phyloP scores from a whole-genome alignment of 2,113 vertebrate genomes.

The Cygnus buccinator region DNA sequence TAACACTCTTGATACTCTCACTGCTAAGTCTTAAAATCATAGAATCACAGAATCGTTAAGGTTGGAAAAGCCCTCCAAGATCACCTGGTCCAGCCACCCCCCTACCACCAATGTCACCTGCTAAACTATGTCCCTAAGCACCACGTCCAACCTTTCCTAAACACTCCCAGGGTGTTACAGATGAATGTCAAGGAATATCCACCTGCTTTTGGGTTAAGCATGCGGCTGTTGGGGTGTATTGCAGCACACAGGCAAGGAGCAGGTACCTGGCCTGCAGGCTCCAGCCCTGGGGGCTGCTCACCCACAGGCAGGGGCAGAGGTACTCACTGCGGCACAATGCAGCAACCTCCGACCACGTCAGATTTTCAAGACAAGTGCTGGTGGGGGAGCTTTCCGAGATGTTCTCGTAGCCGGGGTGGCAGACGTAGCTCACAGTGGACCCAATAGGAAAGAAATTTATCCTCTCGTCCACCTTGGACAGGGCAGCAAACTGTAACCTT shows the following conservation, averaged over 20 bases:
- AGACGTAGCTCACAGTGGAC: constrained; percentile 46
- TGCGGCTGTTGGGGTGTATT: background rate
- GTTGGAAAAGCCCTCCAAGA: no score
- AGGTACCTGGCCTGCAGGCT: background rate
- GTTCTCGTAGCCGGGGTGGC: constrained; percentile 60
- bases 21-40: background rate
- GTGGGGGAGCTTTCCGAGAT: background rate
- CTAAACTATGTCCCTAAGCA: no score
- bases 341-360: constrained; percentile 30
- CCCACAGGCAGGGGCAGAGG: background rate
- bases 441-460: background rate
- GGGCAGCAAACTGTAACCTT: background rate
- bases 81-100: no score
- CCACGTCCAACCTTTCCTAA: no score
- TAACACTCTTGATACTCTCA: background rate
- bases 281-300: rapidly evolving
- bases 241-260: background rate
- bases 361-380: constrained; percentile 50
- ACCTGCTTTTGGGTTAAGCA: rapidly evolving
- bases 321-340: constrained; percentile 67
- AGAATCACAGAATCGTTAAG: no score
- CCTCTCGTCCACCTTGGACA: background rate
- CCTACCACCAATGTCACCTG: no score
- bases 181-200: background rate
- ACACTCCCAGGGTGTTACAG: no score